Evolutionary conservation across 2,888 invertebrate species (phyloP), one percentile per base, ranked within the genome.

Genomic region (Eupithecia inturbata): DNA sequence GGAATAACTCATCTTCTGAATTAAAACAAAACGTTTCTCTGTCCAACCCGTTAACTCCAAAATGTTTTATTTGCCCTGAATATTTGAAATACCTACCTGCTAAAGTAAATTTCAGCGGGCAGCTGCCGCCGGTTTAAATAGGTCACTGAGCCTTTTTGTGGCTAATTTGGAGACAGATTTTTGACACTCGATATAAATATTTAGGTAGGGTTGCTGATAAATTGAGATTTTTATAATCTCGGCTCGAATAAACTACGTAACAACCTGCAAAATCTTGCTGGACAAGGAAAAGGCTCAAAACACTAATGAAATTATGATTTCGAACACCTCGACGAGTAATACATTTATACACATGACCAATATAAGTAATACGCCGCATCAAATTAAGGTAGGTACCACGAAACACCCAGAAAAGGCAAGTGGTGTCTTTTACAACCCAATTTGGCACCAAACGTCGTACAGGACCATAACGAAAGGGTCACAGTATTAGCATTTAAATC

Each of bases 401-500:
- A 77, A 74, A 75, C 75, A 77, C 78, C 79, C 79, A 67, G 73
- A 77, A 78, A 73, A 72, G 77, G 75, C 79, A 79, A 77, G 77
- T 78, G 78, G 78, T 80, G 80, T 80, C 78, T 80, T 80, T 80
- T 81, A 81, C 80, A 78, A 77, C 79, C 75, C 77, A 69, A 80
- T 79, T 80, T 79, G 76, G 76, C 76, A 41, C 76, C 76, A 79
- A 78, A 75, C 80, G 77, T 53, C 75, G 76, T 76, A 72, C 76
- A 71, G 68, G 67, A 75, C 72, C 74, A 68, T 76, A 77, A 77
- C 78, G 78, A 75, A 79, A 83, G 84, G 87, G 87, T 88, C 87
- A 82, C 82, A 72, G 64, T 72, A 87, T 87, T 87, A 85, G 88
- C 87, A 87, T 87, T 84, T 88, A 87, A 86, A 87, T 87, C 82